Evolutionary conservation across 2,888 invertebrate genomes (phyloP).

Genomic region (Podabrus alpinus): DNA sequence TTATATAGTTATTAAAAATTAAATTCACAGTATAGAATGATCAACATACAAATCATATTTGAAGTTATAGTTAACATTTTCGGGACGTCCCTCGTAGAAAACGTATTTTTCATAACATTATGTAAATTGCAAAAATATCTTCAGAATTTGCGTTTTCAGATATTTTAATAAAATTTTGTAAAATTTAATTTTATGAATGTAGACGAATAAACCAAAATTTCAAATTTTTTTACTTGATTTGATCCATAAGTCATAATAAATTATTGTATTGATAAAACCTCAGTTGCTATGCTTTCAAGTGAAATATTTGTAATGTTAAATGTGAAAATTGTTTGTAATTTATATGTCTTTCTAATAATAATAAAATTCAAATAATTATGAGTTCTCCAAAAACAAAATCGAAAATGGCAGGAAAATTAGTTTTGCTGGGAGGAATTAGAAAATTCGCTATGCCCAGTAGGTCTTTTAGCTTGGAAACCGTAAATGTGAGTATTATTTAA

Average conservation of each 20-base stretch:
- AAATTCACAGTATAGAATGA: no score
- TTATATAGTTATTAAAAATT: no score
- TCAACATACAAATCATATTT: no score
- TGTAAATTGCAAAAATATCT: no score
- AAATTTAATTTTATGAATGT: neutral
- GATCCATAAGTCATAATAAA: neutral
- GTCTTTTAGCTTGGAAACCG: conserved; percentile 48
- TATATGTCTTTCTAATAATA: neutral
- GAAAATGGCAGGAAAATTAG: conserved; percentile 34
- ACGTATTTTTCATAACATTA: no score
- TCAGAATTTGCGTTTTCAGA: no score
- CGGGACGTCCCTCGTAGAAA: neutral
- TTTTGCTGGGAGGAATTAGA: conserved; percentile 47
- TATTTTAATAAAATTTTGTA: neutral
- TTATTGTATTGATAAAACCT: conserved; percentile 39
- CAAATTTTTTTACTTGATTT: neutral
- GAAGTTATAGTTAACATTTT: neutral
- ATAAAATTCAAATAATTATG: neutral
- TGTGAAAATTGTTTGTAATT: neutral
- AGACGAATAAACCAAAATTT: neutral
- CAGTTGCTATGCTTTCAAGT: conserved; percentile 33
- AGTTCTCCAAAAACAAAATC: neutral
- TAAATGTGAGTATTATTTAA: conserved; percentile 46
- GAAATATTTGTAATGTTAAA: neutral
- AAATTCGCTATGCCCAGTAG: conserved; percentile 49